A percentile compares a stretch with the other conserved stretches of the same genome.
These are phyloP conservation scores for Cololabis saira DNA, from an alignment of 2,113 vertebrate species.

Conservation along the genomic window DNA sequence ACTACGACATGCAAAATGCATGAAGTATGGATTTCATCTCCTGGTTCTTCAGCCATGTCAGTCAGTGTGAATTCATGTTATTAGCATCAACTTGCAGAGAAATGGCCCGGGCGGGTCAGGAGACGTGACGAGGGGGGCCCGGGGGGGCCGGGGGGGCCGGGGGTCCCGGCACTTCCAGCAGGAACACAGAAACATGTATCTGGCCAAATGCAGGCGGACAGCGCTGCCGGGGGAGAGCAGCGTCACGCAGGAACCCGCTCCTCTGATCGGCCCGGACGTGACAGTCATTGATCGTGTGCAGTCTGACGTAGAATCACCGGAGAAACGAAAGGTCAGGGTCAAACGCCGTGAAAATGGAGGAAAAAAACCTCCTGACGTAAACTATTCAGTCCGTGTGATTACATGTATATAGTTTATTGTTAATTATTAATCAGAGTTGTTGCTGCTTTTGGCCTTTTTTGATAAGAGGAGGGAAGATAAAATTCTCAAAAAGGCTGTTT, in stretches of 20 bases:
- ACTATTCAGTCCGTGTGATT: slow-evolving; percentile 48
- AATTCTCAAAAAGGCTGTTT: slow-evolving; percentile 47
- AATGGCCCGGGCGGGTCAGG: slow-evolving; percentile 34
- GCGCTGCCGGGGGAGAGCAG: slow-evolving; percentile 62
- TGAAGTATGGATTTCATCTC: slow-evolving; percentile 78
- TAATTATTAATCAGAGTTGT: slow-evolving; percentile 47
- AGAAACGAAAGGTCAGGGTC: slow-evolving; percentile 76
- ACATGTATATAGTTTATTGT: slow-evolving; percentile 30
- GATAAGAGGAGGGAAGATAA: slow-evolving; percentile 48
- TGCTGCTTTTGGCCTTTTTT: slow-evolving; percentile 40
- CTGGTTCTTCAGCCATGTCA: slow-evolving; percentile 64
- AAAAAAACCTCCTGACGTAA: slow-evolving; percentile 55
- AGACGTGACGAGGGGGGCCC: slow-evolving; percentile 74
- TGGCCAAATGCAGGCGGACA: slow-evolving; percentile 76
- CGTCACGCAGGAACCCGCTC: slow-evolving; percentile 60
- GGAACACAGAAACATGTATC: slow-evolving; percentile 52
- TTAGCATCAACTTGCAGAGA: slow-evolving; percentile 68
- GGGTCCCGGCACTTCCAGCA: slow-evolving; percentile 52
- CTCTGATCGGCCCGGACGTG: slow-evolving; percentile 67
- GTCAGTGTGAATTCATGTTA: slow-evolving; percentile 66
- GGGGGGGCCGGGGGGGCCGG: slow-evolving; percentile 60
- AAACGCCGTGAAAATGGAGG: slow-evolving; percentile 73
- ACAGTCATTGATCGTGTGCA: slow-evolving; percentile 77
- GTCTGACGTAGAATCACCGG: slow-evolving; percentile 69
- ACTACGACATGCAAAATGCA: slow-evolving; percentile 72